These are phyloP conservation scores for Tauraco hartlaubi DNA, from an alignment of 2,797 vertebrate genomes.

Conservation along the genomic window DNA sequence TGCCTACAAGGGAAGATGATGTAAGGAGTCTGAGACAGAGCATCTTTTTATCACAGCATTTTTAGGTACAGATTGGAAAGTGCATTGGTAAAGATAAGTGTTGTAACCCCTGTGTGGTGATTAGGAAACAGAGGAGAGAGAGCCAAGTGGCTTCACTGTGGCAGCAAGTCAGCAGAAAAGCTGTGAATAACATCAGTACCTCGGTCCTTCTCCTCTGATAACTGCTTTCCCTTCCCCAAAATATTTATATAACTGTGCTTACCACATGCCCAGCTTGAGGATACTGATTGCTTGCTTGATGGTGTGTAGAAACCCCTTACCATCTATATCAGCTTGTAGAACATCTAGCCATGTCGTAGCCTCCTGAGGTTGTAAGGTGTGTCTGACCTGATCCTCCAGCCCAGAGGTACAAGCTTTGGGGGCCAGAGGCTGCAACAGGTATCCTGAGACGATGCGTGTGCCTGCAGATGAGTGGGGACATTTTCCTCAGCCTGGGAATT, in stretches of 20 bases:
- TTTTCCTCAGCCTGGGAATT: not conserved
- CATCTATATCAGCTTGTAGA: not conserved
- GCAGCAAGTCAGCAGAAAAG: constrained; percentile 30
- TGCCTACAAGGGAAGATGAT: not conserved
- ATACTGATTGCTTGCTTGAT: not conserved
- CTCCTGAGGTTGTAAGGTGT: not conserved
- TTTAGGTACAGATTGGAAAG: not conserved
- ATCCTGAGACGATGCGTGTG: not conserved
- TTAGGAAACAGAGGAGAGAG: not conserved
- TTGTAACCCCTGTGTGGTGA: not conserved
- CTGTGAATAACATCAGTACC: not conserved
- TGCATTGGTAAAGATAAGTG: not conserved
- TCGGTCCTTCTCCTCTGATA: not conserved
- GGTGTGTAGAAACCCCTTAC: not conserved
- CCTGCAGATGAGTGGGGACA: not conserved
- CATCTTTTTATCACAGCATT: not conserved
- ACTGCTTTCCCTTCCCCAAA: not conserved
- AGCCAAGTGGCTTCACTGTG: not conserved
- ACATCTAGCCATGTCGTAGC: accelerated
- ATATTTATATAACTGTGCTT: not conserved
- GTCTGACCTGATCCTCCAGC: not conserved
- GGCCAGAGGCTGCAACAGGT: not conserved
- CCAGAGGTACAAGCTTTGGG: not conserved
- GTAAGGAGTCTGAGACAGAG: not conserved
- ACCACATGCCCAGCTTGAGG: not conserved